Evolutionary conservation across 2,797 vertebrate genomes (phyloP), one percentile per base, ranked within the genome.

Genomic region (Micromesistius poutassou): DNA sequence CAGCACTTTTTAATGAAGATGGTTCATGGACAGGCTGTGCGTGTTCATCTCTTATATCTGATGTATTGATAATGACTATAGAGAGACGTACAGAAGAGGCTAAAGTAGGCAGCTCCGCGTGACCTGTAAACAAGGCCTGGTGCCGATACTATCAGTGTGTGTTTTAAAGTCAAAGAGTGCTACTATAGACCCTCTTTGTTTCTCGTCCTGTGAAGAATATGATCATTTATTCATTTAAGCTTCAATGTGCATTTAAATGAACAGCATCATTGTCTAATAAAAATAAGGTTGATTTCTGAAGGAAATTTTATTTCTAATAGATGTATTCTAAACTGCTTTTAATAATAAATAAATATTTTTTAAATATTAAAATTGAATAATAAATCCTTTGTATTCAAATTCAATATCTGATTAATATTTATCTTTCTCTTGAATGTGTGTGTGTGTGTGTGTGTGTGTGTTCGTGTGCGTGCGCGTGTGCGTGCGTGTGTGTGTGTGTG

Each of bases 391-490:
- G 22, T 25, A 62, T 66, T 66, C 9, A 22, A 66, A 66, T 8
- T 25, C 55, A 66, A 66, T 25, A 10, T 62, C 55, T 25, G 55
- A 66, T 8, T 66, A 2, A 66, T 25, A 66, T 25, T 62, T 25
- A 8, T 25, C 7, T 25, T 66, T 10, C 8, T 66, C n/a, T 66
- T 66, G n/a, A 66, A 25, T 66, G 62, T 66, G 62, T 66, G 62
- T 66, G 30, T 75, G 9, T 79, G 73, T 82, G 73, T 73, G 33
- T 22, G 80, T 78, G 14, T 81, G 35, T 28, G 35, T 84, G 42
- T 81, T 40, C 84, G 55, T 87, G 71, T 81, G 35, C 83, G 42
- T 81, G 46, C 84, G 55, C 87, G 71, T 81, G 84, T 38, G 55
- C 87, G 30, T 75, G 9, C 78, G 73, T 82, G 73, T 74, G 33